Base-by-base conservation (phyloP, 2,888 invertebrate species). In the Seladonia tumulorum region DNA sequence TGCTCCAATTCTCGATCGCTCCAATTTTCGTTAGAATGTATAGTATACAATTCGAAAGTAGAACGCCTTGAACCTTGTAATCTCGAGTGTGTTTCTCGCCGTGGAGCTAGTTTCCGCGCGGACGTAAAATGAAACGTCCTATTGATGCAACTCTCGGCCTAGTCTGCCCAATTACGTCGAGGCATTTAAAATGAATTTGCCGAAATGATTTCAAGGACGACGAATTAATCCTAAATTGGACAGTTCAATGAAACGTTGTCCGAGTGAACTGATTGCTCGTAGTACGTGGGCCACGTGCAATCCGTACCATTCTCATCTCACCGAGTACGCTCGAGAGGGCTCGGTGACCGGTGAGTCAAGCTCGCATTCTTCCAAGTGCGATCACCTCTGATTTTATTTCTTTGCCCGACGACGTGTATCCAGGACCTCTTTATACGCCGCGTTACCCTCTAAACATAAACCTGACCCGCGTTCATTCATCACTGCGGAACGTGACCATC, bases 371-470 rank as follows among this genome's bases (percentile, higher is more conserved):
- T 87, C 81, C 73, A 82, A 81, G 82, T 83, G 47, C 79, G 82
- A 86, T 79, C 86, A 83, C 84, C 89, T 87, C 76, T 57, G 76
- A 88, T 86, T 89, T 90, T 78, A 78, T 85, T 79, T 82, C 71
- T 81, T 81, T 72, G 73, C 60, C 47, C 71, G 76, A 80, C 29
- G 29, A 29, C 29, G 29, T 68, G 81, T 63, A 66, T 29, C 57
- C 63, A 57, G 86, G 74, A 77, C 66, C 81, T 75, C 78, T 82
- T 49, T 85, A 75, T 77, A 66, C 77, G 79, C 47, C 47, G 47
- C 74, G 35, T 68, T 76, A 81, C 70, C 70, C 63, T 82, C 73
- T 47, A 82, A 49, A 77, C 77, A 35, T 42, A 42, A 79, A 49
- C n/a, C 57, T n/a, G 57, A 22, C 5, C 29, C 5, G 18, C 35